Base-by-base conservation (phyloP, 53 echinoderm and acorn worm species). In the Glandiceps talaboti region DNA sequence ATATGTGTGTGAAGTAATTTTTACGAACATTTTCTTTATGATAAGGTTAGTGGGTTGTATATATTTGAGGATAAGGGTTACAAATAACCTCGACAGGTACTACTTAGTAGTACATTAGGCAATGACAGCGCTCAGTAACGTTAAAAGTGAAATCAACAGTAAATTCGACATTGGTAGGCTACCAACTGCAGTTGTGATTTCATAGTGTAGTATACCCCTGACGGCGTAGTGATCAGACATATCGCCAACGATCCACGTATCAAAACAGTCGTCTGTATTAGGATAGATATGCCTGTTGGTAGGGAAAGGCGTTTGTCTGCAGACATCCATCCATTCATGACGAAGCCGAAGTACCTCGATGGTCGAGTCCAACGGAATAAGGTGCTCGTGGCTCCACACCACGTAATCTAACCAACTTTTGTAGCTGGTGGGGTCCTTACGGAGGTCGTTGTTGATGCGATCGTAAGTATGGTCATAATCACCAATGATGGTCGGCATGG, bases 181-280 rank as follows among this genome's bases (percentile, higher is more conserved):
- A n/a, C n/a, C n/a, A n/a, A n/a, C n/a, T n/a, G n/a, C n/a, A n/a
- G n/a, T n/a, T n/a, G n/a, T n/a, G n/a, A n/a, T n/a, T n/a, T n/a
- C n/a, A 45, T 45, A 94, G 1, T 88, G 73, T 28, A 92, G 82
- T 27, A 81, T 32, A 25, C 88, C 95, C 0, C 90, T 80, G 27
- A 94, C 95, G 14, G 95, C 83, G 29, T 86, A 94, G 31, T 94
- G 95, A 74, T 94, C 95, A 1, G 95, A 88, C 1, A 94, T 32
- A 78, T 94, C 94, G 1, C 84, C 81, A 28, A 94, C 79, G 27
- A 31, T 75, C 76, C 80, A 85, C 14, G 45, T 31, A 14, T 78
- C 73, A 0, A 33, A 14, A 74, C 95, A 94, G 27, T 30, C 29
- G 0, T 77, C 77, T 28, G 85, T 86, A 32, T 92, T 83, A 0